A percentile compares a stretch with the other conserved stretches of the same genome.
phyloP scores from a whole-genome alignment of 2,797 vertebrate genomes.

The Sciurus vulgaris region DNA sequence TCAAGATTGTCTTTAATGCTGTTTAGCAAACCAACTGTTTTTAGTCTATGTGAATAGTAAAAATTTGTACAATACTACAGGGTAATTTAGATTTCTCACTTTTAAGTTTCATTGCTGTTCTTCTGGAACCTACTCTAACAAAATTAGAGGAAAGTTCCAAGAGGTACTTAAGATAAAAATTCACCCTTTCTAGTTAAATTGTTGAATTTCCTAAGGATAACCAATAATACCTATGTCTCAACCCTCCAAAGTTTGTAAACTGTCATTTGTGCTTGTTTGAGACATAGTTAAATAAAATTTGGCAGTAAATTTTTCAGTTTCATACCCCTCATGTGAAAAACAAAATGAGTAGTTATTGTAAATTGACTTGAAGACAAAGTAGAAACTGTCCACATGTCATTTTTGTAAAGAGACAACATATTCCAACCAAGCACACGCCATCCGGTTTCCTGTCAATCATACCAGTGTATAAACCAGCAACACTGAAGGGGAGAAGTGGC shows the following conservation, averaged over 20 bases:
- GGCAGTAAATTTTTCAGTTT: conserved; percentile 34
- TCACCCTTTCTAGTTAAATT: neutral
- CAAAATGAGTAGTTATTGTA: neutral
- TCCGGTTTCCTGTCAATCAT: conserved; percentile 45
- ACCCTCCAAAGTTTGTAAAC: neutral
- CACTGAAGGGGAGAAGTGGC: conserved; percentile 37
- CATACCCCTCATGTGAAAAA: neutral
- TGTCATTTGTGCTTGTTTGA: conserved; percentile 11
- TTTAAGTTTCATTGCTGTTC: neutral
- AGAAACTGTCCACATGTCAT: neutral
- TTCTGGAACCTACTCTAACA: neutral
- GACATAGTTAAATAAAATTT: neutral
- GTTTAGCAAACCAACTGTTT: conserved; percentile 75
- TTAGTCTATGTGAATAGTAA: conserved; percentile 85
- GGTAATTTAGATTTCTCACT: neutral
- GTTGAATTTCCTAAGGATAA: neutral
- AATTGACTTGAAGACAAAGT: neutral
- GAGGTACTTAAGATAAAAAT: conserved; percentile 5
- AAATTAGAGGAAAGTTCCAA: conserved; percentile 10
- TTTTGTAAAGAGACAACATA: neutral
- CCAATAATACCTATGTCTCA: conserved; percentile 1
- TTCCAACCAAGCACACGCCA: conserved; percentile 20
- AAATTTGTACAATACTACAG: neutral
- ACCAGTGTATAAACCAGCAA: conserved; percentile 34
- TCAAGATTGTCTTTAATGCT: conserved; percentile 54